These are phyloP conservation scores for Brachyptera risi DNA, from an alignment of 2,888 invertebrate species.

Conservation along the genomic window DNA sequence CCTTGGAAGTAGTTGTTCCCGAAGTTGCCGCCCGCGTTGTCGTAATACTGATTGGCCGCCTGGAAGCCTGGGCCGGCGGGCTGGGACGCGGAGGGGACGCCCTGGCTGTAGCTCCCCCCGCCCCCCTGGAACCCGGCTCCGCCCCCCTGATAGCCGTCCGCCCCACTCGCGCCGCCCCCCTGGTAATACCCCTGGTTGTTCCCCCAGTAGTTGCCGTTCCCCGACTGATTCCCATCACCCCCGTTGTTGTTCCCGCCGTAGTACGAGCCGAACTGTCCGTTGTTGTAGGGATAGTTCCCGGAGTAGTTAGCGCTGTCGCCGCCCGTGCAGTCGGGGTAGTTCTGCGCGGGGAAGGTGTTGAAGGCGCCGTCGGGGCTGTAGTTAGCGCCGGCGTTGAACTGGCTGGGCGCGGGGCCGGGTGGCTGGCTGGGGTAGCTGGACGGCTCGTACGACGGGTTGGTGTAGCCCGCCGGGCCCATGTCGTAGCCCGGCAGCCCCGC, in stretches of 20 bases:
- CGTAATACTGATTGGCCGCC: conserved; percentile 14
- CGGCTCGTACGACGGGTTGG: neutral
- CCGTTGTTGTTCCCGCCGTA: neutral
- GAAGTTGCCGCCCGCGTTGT: neutral
- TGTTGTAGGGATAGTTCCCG: conserved; percentile 7
- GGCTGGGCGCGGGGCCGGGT: neutral
- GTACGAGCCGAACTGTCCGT: neutral
- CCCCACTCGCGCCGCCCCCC: neutral
- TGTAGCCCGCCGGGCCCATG: neutral
- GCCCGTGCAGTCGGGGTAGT: neutral
- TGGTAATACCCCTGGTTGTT: conserved; percentile 1
- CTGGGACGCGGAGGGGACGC: neutral
- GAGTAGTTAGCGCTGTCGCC: neutral
- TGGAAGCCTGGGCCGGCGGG: neutral
- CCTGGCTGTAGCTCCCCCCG: neutral
- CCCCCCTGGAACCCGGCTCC: neutral
- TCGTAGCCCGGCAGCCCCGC: neutral
- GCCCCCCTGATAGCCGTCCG: neutral
- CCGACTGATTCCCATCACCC: neutral
- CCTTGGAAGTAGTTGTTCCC: neutral
- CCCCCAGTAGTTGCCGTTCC: conserved; percentile 5
- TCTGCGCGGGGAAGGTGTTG: neutral
- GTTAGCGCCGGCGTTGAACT: conserved; percentile 1
- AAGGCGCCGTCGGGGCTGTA: neutral
- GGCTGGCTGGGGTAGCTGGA: neutral